Evolutionary conservation across 1,140 invertebrate genomes (phyloP).

Genomic region (Dendroctonus ponderosae): DNA sequence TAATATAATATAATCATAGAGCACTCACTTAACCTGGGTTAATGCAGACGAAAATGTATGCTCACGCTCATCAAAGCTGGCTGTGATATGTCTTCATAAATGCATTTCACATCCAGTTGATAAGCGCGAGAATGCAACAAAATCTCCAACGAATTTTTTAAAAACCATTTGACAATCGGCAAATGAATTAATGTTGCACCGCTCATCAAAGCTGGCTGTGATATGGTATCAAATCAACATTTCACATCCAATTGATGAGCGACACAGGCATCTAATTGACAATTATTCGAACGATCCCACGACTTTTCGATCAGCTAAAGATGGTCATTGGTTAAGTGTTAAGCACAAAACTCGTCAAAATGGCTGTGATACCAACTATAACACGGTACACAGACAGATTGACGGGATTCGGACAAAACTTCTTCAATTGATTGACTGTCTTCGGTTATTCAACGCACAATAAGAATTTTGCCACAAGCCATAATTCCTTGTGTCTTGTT

Average conservation of each 20-base stretch:
- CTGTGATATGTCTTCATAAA: conserved; percentile 76
- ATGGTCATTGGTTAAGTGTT: background rate
- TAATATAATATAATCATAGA: background rate
- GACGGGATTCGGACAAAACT: conserved; percentile 57
- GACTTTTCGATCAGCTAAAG: background rate
- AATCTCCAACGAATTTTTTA: background rate
- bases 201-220: conserved; percentile 83
- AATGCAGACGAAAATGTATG: conserved; percentile 30
- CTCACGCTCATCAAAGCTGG: conserved; percentile 86
- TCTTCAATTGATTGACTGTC: background rate
- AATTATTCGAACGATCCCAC: conserved; percentile 5
- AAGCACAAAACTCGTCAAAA: conserved; percentile 74
- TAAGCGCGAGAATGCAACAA: conserved; percentile 54
- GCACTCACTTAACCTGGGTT: background rate
- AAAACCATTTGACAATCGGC: background rate
- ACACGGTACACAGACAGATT: conserved; percentile 80
- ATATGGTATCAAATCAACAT: conserved; percentile 56
- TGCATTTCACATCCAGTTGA: conserved; percentile 81
- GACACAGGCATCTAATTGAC: conserved; percentile 38
- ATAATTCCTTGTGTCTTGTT: background rate
- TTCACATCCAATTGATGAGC: conserved; percentile 51
- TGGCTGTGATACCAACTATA: conserved; percentile 82
- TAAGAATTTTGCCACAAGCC: too few relatives aligned
- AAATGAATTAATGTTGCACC: conserved; percentile 55
- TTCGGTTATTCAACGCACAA: too few relatives aligned